Evolutionary conservation across 2,888 invertebrate species (phyloP).

Genomic region (Oligia fasciuncula): DNA sequence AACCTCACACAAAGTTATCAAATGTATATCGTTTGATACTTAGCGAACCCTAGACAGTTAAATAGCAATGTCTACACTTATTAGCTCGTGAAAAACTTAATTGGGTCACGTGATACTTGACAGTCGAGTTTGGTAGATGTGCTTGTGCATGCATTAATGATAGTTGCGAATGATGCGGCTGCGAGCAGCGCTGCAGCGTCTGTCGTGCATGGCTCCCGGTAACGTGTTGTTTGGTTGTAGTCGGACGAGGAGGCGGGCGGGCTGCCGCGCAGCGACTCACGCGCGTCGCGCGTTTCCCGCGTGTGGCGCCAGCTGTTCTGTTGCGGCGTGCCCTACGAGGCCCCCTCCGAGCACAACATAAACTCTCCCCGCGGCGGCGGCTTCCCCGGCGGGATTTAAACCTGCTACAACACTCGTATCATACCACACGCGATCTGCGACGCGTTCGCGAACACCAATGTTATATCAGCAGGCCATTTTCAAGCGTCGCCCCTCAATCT

Average conservation of each 20-base stretch:
- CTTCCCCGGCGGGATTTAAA: slow-evolving; percentile 73
- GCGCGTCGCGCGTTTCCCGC: slow-evolving; percentile 73
- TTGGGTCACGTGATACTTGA: not conserved
- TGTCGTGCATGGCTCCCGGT: slow-evolving; percentile 28
- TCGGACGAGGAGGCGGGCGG: slow-evolving; percentile 85
- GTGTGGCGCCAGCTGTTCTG: slow-evolving; percentile 84
- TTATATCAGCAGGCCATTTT: slow-evolving; percentile 77
- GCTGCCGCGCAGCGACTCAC: slow-evolving; percentile 86
- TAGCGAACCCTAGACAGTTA: slow-evolving; percentile 1
- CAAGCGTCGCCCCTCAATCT: slow-evolving; percentile 56
- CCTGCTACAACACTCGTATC: slow-evolving; percentile 41
- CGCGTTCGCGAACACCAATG: slow-evolving; percentile 59
- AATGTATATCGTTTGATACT: not conserved
- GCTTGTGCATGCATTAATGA: not conserved
- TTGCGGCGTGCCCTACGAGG: slow-evolving; percentile 81
- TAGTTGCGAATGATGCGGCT: not conserved
- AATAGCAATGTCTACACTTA: not conserved
- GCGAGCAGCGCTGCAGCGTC: slow-evolving; percentile 26
- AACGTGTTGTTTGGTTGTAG: slow-evolving; percentile 77
- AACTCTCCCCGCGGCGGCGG: slow-evolving; percentile 67
- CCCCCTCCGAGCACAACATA: slow-evolving; percentile 82
- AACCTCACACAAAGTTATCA: slow-evolving; percentile 22
- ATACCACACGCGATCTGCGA: slow-evolving; percentile 53
- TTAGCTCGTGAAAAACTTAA: slow-evolving; percentile 8
- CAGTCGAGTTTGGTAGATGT: slow-evolving; percentile 7